These are phyloP conservation scores for Lampris incognitus DNA, from an alignment of 2,113 vertebrate genomes.

Conservation along the genomic window DNA sequence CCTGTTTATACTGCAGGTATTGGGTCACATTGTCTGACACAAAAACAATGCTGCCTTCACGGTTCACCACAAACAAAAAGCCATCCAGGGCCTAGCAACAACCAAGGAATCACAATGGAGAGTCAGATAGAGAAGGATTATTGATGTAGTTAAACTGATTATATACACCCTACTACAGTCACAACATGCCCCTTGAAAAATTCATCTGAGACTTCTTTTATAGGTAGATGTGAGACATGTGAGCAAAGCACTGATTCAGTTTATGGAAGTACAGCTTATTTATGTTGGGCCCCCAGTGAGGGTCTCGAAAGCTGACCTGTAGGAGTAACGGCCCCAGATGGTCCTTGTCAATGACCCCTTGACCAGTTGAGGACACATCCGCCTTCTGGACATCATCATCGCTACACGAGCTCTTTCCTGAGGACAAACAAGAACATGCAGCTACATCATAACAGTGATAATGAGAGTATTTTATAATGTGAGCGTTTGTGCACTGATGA, in stretches of 20 bases:
- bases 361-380: constrained; percentile 97
- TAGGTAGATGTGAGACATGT: constrained; percentile 5
- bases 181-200: not conserved
- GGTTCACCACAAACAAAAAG: constrained; percentile 98
- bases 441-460: not conserved
- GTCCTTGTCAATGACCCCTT: constrained; percentile 98
- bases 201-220: constrained; percentile 10
- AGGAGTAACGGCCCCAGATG: constrained; percentile 95
- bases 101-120: not conserved
- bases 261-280: constrained; percentile 42
- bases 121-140: not conserved
- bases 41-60: constrained; percentile 97
- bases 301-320: constrained; percentile 85
- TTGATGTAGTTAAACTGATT: not conserved
- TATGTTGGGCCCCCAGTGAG: constrained; percentile 4
- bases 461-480: not conserved
- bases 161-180: not conserved
- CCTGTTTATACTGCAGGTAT: constrained; percentile 97
- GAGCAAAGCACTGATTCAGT: constrained; percentile 9
- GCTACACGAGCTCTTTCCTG: constrained; percentile 91
- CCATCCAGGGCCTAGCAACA: constrained; percentile 91
- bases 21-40: constrained; percentile 99
- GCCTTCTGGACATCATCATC: constrained; percentile 99
- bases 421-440: constrained; percentile 48
- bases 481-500: not conserved